Percentiles rank a stretch among this genome's conserved stretches.
Conservation (phyloP, 2,797 vertebrate genomes). For the Epinephelus malabaricus region DNA sequence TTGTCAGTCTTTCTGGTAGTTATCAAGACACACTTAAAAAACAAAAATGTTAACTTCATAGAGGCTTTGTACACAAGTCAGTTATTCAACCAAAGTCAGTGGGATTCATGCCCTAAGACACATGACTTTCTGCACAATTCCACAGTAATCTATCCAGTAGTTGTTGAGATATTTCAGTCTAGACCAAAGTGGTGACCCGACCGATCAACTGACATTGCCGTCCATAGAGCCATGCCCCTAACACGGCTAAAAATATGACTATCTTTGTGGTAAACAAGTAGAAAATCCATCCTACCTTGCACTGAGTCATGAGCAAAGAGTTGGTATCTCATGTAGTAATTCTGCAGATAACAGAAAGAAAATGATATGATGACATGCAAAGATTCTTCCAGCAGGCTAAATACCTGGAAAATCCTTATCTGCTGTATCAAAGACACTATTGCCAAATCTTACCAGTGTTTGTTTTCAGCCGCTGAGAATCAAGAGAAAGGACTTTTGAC, state of each 20-base stretch:
- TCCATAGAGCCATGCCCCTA: not conserved
- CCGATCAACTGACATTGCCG: not conserved
- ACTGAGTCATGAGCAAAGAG: not conserved
- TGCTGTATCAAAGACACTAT: not conserved
- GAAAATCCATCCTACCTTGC: not conserved
- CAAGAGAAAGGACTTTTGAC: slow-evolving; percentile 29
- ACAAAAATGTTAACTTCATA: not conserved
- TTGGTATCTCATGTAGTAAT: not conserved
- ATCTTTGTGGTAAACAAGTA: not conserved
- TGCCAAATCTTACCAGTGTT: slow-evolving; percentile 1
- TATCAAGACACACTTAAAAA: not conserved
- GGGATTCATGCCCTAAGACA: not conserved
- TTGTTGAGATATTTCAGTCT: not conserved
- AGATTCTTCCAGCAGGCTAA: not conserved
- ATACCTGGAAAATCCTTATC: not conserved
- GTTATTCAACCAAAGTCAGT: not conserved
- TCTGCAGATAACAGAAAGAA: slow-evolving; percentile 8
- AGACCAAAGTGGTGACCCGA: not conserved
- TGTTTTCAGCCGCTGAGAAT: slow-evolving; percentile 25
- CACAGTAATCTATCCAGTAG: not conserved
- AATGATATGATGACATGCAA: not conserved
- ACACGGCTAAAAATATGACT: not conserved
- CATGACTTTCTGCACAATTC: not conserved
- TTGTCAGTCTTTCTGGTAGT: not conserved
- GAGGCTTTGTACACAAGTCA: not conserved